A percentile compares a stretch with the other conserved stretches of the same genome.
Conservation (phyloP, 2,113 vertebrate genomes). For the Mustela lutreola region DNA sequence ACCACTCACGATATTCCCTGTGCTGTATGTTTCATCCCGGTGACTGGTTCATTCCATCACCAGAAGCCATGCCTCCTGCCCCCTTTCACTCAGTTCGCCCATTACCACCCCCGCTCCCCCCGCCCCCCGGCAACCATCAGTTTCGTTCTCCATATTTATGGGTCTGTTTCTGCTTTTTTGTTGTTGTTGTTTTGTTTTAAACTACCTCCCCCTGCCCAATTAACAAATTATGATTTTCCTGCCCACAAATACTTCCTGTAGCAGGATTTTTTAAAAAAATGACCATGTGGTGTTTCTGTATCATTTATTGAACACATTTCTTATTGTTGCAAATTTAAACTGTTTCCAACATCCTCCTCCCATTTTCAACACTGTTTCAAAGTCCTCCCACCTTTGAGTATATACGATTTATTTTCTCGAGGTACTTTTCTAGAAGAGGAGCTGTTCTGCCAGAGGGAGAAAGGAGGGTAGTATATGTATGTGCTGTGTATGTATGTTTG, state of each 20-base stretch:
- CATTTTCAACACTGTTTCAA: neutral
- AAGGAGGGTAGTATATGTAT: neutral
- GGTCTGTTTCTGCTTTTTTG: neutral
- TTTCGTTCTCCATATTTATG: neutral
- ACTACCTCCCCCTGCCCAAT: neutral
- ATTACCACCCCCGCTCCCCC: neutral
- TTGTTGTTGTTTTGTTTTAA: neutral
- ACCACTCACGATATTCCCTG: neutral
- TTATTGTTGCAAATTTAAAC: neutral
- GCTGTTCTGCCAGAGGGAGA: neutral
- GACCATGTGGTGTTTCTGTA: neutral
- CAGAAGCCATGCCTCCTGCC: neutral
- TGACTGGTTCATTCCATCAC: neutral
- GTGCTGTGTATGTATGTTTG: neutral
- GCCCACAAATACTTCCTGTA: neutral
- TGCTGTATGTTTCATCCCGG: neutral
- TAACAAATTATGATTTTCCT: neutral
- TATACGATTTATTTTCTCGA: neutral
- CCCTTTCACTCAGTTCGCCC: neutral
- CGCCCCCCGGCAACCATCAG: neutral
- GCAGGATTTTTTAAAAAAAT: neutral
- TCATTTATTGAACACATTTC: slow-evolving; percentile 1
- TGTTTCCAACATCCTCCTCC: neutral
- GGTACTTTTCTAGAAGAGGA: neutral
- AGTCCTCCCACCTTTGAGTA: neutral